Evolutionary conservation across 2,888 invertebrate species (phyloP), one percentile per base, ranked within the genome.

Genomic region (Drosophila neonasuta): DNA sequence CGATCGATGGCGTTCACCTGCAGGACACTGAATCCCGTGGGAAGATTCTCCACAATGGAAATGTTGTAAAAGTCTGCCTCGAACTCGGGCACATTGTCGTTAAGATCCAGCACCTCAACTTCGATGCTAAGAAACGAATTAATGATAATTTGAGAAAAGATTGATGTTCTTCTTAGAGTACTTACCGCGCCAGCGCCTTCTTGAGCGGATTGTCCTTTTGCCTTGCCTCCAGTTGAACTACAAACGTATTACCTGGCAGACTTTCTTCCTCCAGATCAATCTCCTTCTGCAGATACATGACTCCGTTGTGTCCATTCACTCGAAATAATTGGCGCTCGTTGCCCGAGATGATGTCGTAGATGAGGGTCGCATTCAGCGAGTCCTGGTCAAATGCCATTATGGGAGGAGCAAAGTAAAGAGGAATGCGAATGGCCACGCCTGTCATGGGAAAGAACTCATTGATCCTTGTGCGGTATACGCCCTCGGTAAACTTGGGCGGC

Each of bases 51-150:
- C 45, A 97, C 97, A 71, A 97, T 97, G 76, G 97, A 97, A 73
- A 97, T 97, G 81, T 97, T 97, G 88, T 97, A 97, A 82, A 96
- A 94, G 82, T 96, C 96, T 0, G 96, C 96, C 88, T 97, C 97
- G 77, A 97, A 97, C 80, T 96, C 95, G 0, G 97, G 97, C 20
- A 95, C 91, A 89, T 97, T 97, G 88, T 97, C 97, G 83, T 97
- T 96, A 93, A 87, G 64, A 61, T 89, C 89, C 1, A 89, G 72
- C 0, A 90, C 83, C 58, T 89, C 90, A 8, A 89, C 79, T 70
- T 89, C 89, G 36, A 89, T 88, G 68, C 89, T 90, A 56, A 3
- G 11, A 2, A 11, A 15, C 20, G 4, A 46, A 34, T 36, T 5
- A 0, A 13, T n/a, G 11, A 11, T 1, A 13, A 13, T 9, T n/a